Base-by-base conservation (phyloP, 2,113 vertebrate genomes). In the Hymenochirus boettgeri region DNA sequence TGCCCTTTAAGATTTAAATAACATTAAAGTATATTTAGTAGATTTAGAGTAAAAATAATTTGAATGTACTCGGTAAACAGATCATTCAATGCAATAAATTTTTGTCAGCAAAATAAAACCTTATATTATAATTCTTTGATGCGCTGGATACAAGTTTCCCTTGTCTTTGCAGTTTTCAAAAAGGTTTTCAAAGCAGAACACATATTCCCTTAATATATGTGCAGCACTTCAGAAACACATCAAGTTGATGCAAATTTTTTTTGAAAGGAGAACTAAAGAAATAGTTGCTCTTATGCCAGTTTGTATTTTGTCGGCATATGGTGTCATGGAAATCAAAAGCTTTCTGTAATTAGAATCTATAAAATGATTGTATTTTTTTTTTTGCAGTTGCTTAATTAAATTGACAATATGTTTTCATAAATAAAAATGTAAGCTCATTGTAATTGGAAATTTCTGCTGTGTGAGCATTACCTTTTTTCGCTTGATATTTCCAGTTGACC, bases 361-460 rank as follows among this genome's bases (percentile, higher is more conserved):
- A 60, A 71, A 73, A 51, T 67, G 10, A 1, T 57, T 35, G 2
- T 57, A 35, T 35, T 35, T 35, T 35, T 35, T 67, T 58, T 50
- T 19, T 25, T 66, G 1, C 74, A 63, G n/a, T 22, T 74, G 37
- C 46, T 70, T 61, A 47, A 61, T 71, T 63, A 23, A 73, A 42
- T 65, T 72, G 7, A 26, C 17, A 29, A 1, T 75, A 71, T 76
- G 12, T 71, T 77, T 82, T 79, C 15, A 76, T 9, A 74, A 75
- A 67, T 69, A 48, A 73, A 33, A 74, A 45, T 55, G 71, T 74
- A 71, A 3, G n/a, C 21, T 65, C n/a, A 22, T 63, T 57, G 12
- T 73, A 50, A 69, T 37, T 0, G 0, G 69, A 70, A 59, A 22
- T 74, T 60, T 76, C 12, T 69, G 66, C 65, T 72, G 39, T 52